phyloP scores from a whole-genome alignment of 1,140 invertebrate genomes.

The Ips typographus region DNA sequence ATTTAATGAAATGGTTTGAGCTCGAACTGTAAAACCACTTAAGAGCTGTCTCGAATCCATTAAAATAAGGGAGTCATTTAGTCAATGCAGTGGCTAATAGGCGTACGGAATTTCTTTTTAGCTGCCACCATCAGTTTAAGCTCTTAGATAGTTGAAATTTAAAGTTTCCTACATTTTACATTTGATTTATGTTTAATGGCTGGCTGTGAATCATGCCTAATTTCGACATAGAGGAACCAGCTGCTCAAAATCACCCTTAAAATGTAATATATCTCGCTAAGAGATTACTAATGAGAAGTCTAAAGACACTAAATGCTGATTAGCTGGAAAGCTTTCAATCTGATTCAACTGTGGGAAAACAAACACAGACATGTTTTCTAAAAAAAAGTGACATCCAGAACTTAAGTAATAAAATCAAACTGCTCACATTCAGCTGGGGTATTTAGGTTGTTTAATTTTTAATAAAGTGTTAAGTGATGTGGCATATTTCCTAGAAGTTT shows the following conservation, averaged over 20 bases:
- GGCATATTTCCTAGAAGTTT: no score
- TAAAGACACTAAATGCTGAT: no score
- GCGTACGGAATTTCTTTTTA: background rate
- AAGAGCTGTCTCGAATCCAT: constrained; percentile 22
- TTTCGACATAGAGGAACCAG: constrained; percentile 2
- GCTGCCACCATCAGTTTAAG: background rate
- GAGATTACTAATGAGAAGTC: no score
- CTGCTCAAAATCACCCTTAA: background rate
- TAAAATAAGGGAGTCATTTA: constrained; percentile 25
- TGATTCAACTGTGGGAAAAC: background rate
- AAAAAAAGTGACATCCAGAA: background rate
- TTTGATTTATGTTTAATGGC: background rate
- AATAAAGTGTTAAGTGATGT: no score
- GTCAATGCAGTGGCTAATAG: constrained; percentile 3
- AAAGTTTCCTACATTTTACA: background rate
- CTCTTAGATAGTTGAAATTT: no score
- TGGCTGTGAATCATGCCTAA: background rate
- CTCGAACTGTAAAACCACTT: constrained; percentile 28
- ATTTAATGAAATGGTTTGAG: constrained; percentile 31
- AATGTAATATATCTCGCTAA: no score
- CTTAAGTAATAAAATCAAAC: background rate
- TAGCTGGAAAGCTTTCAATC: background rate
- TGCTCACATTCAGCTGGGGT: no score
- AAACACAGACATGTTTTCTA: background rate
- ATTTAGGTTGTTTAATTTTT: no score